Evolutionary conservation across 2,113 vertebrate species (phyloP).

Genomic region (Petroica traversi): DNA sequence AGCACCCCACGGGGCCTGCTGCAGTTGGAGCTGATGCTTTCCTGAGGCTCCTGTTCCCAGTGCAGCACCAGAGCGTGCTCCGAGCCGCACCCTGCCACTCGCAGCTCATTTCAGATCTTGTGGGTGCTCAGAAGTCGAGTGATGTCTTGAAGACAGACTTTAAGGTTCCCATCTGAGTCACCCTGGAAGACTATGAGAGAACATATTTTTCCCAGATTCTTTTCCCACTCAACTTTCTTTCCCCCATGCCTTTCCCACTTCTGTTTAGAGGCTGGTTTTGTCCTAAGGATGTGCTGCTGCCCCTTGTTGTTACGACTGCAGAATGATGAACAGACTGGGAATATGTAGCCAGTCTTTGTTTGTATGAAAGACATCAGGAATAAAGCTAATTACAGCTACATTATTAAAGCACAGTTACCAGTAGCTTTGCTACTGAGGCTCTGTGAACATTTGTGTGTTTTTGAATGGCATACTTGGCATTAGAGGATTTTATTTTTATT

Average conservation of each 20-base stretch:
- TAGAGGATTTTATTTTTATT: background rate
- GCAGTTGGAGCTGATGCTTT: background rate
- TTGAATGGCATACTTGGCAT: background rate
- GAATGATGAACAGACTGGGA: constrained; percentile 4
- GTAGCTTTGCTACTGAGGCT: background rate
- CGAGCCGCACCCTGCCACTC: background rate
- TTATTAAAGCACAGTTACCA: constrained; percentile 14
- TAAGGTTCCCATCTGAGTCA: constrained; percentile 7
- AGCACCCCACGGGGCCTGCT: background rate
- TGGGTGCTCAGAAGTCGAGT: constrained; percentile 14
- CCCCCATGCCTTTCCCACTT: background rate
- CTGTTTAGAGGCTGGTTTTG: background rate
- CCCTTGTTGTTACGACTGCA: constrained; percentile 15
- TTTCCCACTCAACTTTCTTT: constrained; percentile 45
- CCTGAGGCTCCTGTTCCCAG: background rate
- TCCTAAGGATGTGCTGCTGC: background rate
- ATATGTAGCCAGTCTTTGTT: background rate
- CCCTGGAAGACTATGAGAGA: constrained; percentile 6
- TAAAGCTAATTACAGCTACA: constrained; percentile 2
- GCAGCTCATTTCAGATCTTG: background rate
- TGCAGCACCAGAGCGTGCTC: background rate
- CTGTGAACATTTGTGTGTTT: background rate
- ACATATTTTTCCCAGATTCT: background rate
- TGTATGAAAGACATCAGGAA: background rate
- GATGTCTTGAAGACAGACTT: constrained; percentile 39